A percentile compares a stretch with the other conserved stretches of the same genome.
These are phyloP conservation scores for Ricordea florida DNA, from an alignment of 92 coral and sea anemone species.

Conservation along the genomic window DNA sequence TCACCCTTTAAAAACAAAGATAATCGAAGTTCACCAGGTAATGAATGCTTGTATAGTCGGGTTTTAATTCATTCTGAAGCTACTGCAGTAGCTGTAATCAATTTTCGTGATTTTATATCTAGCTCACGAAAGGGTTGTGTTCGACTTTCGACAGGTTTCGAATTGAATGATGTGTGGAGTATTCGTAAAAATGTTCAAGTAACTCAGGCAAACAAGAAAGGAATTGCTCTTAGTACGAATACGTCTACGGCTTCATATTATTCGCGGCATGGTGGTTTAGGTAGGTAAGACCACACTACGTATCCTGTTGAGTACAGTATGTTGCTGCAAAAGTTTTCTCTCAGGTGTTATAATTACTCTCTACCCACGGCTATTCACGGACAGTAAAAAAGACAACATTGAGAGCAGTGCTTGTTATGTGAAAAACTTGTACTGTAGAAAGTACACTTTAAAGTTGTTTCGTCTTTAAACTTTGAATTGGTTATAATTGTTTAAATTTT, in stretches of 20 bases:
- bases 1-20: constrained; percentile 34
- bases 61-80: background rate
- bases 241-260: constrained; percentile 61
- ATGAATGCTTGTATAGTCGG: background rate
- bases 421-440: too few relatives aligned
- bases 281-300: constrained; percentile 49
- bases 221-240: constrained; percentile 67
- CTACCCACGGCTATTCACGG: too few relatives aligned
- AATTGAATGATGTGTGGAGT: constrained; percentile 83
- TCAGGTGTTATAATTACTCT: too few relatives aligned
- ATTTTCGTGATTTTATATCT: background rate
- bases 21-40: constrained; percentile 67
- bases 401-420: too few relatives aligned
- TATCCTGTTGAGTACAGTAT: background rate
- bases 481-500: too few relatives aligned
- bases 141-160: constrained; percentile 54
- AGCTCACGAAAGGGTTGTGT: background rate
- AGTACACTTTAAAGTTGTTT: too few relatives aligned
- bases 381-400: too few relatives aligned
- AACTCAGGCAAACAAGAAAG: constrained; percentile 69
- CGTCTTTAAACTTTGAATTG: too few relatives aligned
- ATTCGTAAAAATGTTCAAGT: constrained; percentile 88
- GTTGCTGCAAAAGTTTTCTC: too few relatives aligned
- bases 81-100: background rate
- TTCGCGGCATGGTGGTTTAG: constrained; percentile 79